Evolutionary conservation across 92 coral and sea anemone species (phyloP).

Genomic region (Porites rus): DNA sequence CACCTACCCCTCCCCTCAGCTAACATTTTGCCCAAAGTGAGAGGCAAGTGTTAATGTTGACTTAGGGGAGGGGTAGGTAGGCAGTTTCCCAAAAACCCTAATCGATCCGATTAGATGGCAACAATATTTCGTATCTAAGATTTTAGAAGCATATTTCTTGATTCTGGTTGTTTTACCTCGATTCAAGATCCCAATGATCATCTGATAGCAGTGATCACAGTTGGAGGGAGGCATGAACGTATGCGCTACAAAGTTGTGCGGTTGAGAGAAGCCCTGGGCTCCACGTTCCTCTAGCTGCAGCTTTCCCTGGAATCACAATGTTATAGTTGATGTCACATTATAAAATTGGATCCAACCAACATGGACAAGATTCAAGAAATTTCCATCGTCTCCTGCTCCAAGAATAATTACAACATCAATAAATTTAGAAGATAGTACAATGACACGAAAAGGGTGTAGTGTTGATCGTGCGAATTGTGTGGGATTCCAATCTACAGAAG

Average conservation of each 20-base stretch:
- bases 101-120: too few relatives aligned
- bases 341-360: background rate
- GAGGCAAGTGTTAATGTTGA: too few relatives aligned
- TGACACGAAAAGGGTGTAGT: too few relatives aligned
- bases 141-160: too few relatives aligned
- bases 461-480: too few relatives aligned
- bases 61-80: too few relatives aligned
- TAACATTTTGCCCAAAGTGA: too few relatives aligned
- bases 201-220: constrained; percentile 91
- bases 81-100: too few relatives aligned
- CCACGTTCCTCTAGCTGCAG: constrained; percentile 95
- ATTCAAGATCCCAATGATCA: constrained; percentile 86
- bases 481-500: too few relatives aligned
- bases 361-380: background rate
- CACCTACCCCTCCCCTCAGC: too few relatives aligned
- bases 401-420: background rate
- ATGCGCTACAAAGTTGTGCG: constrained; percentile 91
- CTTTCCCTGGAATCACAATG: constrained; percentile 78
- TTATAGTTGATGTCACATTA: background rate
- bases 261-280: constrained; percentile 97
- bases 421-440: too few relatives aligned
- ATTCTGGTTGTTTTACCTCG: constrained; percentile 67
- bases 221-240: constrained; percentile 95
- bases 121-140: too few relatives aligned
- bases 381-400: background rate